These are phyloP conservation scores for Polypedilum vanderplanki DNA, from an alignment of 1,140 invertebrate species.

Conservation along the genomic window DNA sequence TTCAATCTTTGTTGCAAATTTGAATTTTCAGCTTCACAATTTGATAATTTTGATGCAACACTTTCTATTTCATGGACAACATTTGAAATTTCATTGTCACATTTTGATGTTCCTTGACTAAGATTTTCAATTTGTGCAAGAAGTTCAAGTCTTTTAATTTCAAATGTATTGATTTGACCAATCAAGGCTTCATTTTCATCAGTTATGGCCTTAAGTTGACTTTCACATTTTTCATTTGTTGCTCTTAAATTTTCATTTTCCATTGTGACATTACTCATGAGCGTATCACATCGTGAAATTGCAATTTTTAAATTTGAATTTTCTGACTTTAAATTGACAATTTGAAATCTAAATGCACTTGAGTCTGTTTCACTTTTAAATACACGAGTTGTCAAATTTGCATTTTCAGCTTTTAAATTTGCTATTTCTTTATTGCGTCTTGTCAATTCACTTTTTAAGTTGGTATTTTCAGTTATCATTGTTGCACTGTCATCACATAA, in stretches of 20 bases:
- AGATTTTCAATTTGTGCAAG: neutral
- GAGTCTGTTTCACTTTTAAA: neutral
- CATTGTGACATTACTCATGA: neutral
- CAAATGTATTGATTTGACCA: neutral
- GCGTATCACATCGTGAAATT: neutral
- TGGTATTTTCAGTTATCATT: neutral
- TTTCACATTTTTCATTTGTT: neutral
- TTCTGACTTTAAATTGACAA: neutral
- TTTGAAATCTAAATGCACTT: neutral
- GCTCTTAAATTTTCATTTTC: neutral
- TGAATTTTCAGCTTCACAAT: neutral
- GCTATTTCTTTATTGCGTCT: neutral
- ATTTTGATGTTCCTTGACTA: neutral
- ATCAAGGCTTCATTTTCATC: neutral
- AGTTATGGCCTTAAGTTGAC: neutral
- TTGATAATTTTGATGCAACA: neutral
- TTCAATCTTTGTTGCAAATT: neutral
- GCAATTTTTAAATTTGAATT: neutral
- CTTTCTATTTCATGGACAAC: neutral
- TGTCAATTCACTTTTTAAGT: neutral
- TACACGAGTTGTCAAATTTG: neutral
- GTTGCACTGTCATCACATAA: neutral
- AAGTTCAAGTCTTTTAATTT: neutral
- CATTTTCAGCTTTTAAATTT: conserved; percentile 14
- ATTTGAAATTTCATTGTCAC: neutral